Conservation (phyloP, 2,888 invertebrate species). For the Chymomyza amoena region DNA sequence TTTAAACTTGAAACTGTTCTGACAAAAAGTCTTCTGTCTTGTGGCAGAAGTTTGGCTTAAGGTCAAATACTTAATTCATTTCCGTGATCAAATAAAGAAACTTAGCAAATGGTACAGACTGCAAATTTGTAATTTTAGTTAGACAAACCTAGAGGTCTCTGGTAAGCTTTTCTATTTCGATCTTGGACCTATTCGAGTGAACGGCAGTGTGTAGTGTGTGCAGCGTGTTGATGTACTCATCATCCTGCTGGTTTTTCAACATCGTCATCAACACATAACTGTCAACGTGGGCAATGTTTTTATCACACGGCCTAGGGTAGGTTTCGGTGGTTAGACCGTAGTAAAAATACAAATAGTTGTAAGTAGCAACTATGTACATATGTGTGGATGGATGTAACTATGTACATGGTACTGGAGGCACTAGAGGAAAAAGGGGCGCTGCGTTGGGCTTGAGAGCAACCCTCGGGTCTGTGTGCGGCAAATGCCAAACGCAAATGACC, state of each 20-base stretch:
- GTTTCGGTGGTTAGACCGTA: not conserved
- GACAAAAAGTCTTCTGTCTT: too few species aligned
- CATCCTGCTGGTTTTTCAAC: slow-evolving; percentile 13
- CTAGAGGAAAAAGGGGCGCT: not conserved
- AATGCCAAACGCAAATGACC: slow-evolving; percentile 48
- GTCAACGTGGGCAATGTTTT: slow-evolving; percentile 11
- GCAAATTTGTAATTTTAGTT: too few species aligned
- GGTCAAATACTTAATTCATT: too few species aligned
- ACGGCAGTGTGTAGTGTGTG: not conserved
- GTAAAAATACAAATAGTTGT: not conserved
- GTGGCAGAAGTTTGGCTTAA: too few species aligned
- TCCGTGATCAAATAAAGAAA: too few species aligned
- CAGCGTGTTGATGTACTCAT: not conserved
- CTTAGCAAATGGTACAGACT: too few species aligned
- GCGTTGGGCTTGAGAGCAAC: not conserved
- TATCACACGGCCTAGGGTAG: not conserved
- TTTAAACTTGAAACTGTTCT: too few species aligned
- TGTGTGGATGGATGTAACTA: not conserved
- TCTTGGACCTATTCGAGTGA: too few species aligned
- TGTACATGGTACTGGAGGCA: not conserved
- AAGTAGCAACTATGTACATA: not conserved
- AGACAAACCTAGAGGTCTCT: too few species aligned
- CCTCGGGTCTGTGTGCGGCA: slow-evolving; percentile 17
- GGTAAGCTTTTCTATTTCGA: too few species aligned
- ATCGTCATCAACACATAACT: slow-evolving; percentile 36